Base-by-base conservation (phyloP, 2,888 invertebrate genomes). In the Himalopsyche anomala region DNA sequence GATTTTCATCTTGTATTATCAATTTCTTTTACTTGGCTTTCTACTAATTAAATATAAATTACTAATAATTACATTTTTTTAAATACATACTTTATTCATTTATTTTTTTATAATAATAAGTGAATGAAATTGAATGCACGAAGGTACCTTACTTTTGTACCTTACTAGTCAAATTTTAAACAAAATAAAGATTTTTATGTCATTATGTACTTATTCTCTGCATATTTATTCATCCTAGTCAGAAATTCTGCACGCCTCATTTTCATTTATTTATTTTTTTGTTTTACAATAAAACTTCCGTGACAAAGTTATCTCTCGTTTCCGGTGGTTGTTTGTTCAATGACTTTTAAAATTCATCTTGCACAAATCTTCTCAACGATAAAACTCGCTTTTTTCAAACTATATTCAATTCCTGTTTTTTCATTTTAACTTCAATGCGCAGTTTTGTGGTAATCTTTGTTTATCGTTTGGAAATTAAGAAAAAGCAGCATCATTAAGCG, bases 351-450 rank as follows among this genome's bases (percentile, higher is more conserved):
- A 74, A 74, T 74, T 74, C 38, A 38, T 19, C 38, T 36, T 74
- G 74, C 74, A 74, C 74, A 74, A 74, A 74, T 74, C 38, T 74
- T 74, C 74, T 38, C 12, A 74, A 74, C 74, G 74, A 74, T 74
- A 74, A 36, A 38, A 74, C 38, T 74, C 38, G 15, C 36, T 74
- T 38, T 28, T 74, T 74, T 74, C 36, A 36, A 36, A 56, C 56
- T 17, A 56, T 56, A 56, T n/a, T 56, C n/a, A 56, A 56, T 17
- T 56, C 11, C 5, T 19, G 19, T 62, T 19, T 62, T 2, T 19
- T 19, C 19, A 19, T 62, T n/a, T 19, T 5, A 51, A 15, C 45
- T 9, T 45, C 15, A 6, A 45, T 51, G 4, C 51, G 12, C 8
- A 51, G 51, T 15, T 51, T 51, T 51, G 12, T 51, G 45, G 51